Base-by-base conservation (phyloP, 2,888 invertebrate genomes). In the Neoscelio sp. region DNA sequence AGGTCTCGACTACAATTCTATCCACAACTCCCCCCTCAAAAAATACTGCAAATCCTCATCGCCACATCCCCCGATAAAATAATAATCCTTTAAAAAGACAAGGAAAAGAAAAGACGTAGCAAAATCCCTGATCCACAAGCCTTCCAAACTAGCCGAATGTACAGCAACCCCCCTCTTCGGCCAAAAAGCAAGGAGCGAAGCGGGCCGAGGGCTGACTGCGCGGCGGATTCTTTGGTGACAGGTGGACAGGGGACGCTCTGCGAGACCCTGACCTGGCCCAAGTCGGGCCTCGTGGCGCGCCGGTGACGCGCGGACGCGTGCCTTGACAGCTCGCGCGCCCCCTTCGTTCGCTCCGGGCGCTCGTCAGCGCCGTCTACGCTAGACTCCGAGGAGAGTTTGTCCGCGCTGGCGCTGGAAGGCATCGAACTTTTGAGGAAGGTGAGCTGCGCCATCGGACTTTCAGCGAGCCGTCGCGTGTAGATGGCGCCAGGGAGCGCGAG, bases 111-210 rank as follows among this genome's bases (percentile, higher is more conserved):
- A 20, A 48, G 23, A n/a, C n/a, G n/a, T n/a, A 28, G 8, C 8
- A 52, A 60, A 23, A 7, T 18, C 8, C 46, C 6, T 46, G 46
- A 46, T 13, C 5, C 17, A 17, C 2, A 44, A 30, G 23, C 12
- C 18, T n/a, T n/a, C n/a, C n/a, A n/a, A n/a, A n/a, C n/a, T n/a
- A n/a, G 18, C 10, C 23, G 10, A 18, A n/a, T 42, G 91, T 94
- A 95, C 85, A 96, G 93, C 84, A 96, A 92, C 58, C 96, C 97
- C 54, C 97, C 97, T 87, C 97, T 97, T 78, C 97, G 92, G 30
- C 96, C 96, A 90, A 97, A 97, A 54, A 96, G 91, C 85, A 96
- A 91, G 71, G 95, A 94, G 91, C 95, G 95, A 80, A 96, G 93
- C 42, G 95, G 95, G 68, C 96, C 96, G 28, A 96, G 92, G 54